Conservation (phyloP, 2,888 invertebrate genomes). For the Drosophila rubida region DNA sequence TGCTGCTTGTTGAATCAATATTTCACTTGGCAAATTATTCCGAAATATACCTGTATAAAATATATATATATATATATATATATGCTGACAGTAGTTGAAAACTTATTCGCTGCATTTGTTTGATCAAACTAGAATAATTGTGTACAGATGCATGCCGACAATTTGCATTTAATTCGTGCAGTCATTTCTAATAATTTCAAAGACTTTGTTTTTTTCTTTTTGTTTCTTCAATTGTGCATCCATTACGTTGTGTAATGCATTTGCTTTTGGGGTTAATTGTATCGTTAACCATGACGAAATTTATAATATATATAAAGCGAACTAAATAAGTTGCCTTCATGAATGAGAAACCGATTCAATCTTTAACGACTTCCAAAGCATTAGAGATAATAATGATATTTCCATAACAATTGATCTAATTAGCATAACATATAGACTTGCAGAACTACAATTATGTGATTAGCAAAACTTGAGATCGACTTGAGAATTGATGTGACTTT, state of each 20-base stretch:
- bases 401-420: too few relatives aligned
- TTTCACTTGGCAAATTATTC: neutral
- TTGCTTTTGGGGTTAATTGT: constrained; percentile 13
- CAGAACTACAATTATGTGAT: neutral
- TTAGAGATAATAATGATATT: too few relatives aligned
- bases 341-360: too few relatives aligned
- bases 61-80: too few relatives aligned
- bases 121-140: neutral
- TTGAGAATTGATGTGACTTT: neutral
- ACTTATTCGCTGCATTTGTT: constrained; percentile 13
- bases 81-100: neutral
- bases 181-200: neutral
- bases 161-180: neutral
- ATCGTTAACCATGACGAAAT: constrained; percentile 29
- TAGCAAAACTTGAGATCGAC: neutral
- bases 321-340: neutral
- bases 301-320: neutral
- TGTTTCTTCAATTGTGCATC: constrained; percentile 4
- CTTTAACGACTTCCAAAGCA: too few relatives aligned
- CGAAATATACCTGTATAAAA: neutral
- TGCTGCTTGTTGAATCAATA: constrained; percentile 51
- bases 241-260: constrained; percentile 15
- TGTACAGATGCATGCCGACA: neutral
- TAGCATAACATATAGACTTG: neutral
- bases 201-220: neutral